Evolutionary conservation across 2,113 vertebrate species (phyloP).

Genomic region (Ardeotis arabs): DNA sequence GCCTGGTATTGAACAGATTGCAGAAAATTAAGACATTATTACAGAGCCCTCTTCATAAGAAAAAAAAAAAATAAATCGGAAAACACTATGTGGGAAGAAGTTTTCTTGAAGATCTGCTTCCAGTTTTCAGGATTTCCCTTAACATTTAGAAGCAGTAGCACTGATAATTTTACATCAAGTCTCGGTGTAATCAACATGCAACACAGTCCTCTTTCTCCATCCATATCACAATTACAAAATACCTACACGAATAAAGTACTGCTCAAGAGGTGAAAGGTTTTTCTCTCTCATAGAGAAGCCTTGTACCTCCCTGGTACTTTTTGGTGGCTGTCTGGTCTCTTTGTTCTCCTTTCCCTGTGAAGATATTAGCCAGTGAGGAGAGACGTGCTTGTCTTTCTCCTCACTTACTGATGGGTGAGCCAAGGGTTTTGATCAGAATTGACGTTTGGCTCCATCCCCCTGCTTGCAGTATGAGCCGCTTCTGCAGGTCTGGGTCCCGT

Average conservation of each 20-base stretch:
- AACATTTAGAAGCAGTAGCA: neutral
- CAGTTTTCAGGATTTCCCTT: neutral
- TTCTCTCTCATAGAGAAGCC: neutral
- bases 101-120: neutral
- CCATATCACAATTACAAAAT: neutral
- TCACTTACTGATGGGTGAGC: conserved; percentile 20
- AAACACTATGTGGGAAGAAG: rapidly evolving
- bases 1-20: rapidly evolving
- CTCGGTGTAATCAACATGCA: neutral
- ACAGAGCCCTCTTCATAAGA: neutral
- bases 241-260: neutral
- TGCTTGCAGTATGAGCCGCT: neutral
- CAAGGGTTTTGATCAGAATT: conserved; percentile 54
- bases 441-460: neutral
- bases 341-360: conserved; percentile 19
- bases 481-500: neutral
- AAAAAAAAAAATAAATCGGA: neutral
- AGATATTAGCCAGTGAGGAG: neutral
- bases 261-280: neutral
- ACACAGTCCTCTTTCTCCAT: neutral
- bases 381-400: conserved; percentile 5
- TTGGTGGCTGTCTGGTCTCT: neutral
- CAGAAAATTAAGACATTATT: neutral
- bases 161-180: neutral
- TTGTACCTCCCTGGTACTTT: neutral